A percentile compares a stretch with the other conserved stretches of the same genome.
phyloP scores from a whole-genome alignment of 1,140 invertebrate genomes.

The Zaprionus ghesquierei region DNA sequence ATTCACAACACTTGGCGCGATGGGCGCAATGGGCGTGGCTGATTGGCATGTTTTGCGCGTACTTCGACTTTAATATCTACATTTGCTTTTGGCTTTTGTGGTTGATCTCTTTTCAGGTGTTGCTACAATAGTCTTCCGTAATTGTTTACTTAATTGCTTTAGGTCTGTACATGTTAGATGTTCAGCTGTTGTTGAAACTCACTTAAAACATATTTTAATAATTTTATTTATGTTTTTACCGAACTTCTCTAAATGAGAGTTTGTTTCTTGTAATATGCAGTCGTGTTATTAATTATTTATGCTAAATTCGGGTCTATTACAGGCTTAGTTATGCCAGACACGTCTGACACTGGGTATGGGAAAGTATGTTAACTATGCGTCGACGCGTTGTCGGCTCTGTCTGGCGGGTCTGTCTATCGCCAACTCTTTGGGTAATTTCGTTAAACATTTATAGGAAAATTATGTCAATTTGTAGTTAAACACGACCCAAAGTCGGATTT shows the following conservation, averaged over 20 bases:
- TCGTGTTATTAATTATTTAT: background rate
- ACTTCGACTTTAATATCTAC: constrained; percentile 52
- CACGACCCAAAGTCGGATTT: constrained; percentile 35
- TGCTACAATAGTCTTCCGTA: background rate
- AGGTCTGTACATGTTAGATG: background rate
- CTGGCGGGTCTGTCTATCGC: constrained; percentile 28
- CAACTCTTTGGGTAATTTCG: constrained; percentile 46
- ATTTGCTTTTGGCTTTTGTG: constrained; percentile 52
- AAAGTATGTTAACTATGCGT: constrained; percentile 23
- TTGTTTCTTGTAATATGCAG: background rate
- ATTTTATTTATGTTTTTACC: background rate
- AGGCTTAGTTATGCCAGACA: constrained; percentile 3
- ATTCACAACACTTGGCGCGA: background rate
- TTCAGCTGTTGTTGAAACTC: background rate
- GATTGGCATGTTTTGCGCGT: too few species aligned
- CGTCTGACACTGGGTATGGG: constrained; percentile 6
- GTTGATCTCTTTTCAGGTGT: constrained; percentile 22
- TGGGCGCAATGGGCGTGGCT: too few species aligned
- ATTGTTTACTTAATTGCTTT: constrained; percentile 52
- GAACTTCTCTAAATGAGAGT: background rate
- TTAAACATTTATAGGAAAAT: constrained; percentile 77
- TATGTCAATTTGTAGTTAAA: constrained; percentile 79
- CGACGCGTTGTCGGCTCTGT: background rate
- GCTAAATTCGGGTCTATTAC: background rate
- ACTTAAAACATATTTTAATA: background rate